These are phyloP conservation scores for Takifugu rubripes DNA, from an alignment of 2,797 vertebrate genomes.

Conservation along the genomic window DNA sequence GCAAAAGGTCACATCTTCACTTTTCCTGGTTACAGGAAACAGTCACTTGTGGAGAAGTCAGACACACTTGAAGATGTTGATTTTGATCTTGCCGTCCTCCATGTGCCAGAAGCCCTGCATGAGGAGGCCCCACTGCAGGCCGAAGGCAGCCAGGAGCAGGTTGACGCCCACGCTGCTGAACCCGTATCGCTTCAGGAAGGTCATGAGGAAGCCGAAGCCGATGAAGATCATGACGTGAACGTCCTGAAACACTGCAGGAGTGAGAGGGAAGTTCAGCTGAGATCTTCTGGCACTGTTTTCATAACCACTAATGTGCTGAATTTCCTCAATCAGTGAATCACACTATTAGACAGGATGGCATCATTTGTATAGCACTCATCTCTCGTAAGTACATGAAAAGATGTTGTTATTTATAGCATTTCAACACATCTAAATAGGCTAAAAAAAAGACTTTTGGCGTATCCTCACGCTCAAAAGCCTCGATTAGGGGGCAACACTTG, in stretches of 20 bases:
- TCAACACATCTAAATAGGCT: not conserved
- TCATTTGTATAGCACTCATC: not conserved
- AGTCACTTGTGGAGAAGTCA: not conserved
- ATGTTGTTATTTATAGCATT: no score
- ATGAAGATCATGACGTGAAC: constrained; percentile 97
- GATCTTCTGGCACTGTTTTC: not conserved
- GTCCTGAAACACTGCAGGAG: constrained; percentile 88
- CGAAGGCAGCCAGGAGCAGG: constrained; percentile 89
- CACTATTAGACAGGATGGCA: constrained; percentile 3
- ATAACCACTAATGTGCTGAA: constrained; percentile 21
- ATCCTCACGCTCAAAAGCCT: no score
- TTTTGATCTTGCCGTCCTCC: constrained; percentile 60
- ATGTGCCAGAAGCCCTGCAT: constrained; percentile 82
- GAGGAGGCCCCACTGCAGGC: constrained; percentile 91
- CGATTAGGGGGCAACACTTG: no score
- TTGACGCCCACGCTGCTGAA: constrained; percentile 93
- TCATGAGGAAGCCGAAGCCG: constrained; percentile 98
- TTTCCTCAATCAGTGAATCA: constrained; percentile 37
- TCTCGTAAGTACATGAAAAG: no score
- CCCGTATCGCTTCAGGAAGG: constrained; percentile 92
- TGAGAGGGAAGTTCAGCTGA: constrained; percentile 23
- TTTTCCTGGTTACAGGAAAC: no score
- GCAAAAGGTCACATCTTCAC: no score
- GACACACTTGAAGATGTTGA: constrained; percentile 76
- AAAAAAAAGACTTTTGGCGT: no score